A percentile compares a stretch with the other conserved stretches of the same genome.
Conservation (phyloP, 2,797 vertebrate genomes). For the Acanthiza pusilla region DNA sequence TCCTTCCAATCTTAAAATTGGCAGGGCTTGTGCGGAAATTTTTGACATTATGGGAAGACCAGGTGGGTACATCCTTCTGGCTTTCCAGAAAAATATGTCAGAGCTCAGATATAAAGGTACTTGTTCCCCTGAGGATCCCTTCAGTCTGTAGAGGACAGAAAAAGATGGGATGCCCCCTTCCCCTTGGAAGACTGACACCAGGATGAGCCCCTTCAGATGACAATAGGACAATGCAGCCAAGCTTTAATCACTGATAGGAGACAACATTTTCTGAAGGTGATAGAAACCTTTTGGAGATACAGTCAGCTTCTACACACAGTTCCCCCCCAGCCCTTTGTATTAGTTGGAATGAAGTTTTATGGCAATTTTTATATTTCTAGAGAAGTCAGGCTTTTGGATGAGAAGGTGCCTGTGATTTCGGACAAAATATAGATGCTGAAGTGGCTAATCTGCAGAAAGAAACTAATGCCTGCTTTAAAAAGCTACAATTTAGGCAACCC, state of each 20-base stretch:
- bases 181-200: background rate
- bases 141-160: background rate
- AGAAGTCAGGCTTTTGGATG: background rate
- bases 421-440: background rate
- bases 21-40: background rate
- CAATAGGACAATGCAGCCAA: fast-evolving
- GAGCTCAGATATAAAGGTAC: background rate
- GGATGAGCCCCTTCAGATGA: background rate
- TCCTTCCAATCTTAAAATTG: background rate
- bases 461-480: constrained; percentile 22
- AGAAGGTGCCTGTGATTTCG: background rate
- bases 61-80: background rate
- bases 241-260: background rate
- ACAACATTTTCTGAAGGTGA: background rate
- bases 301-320: background rate
- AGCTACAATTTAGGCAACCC: constrained; percentile 52
- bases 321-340: background rate
- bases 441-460: constrained; percentile 33
- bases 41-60: background rate
- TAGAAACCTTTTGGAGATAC: background rate
- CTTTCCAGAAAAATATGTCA: background rate
- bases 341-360: background rate
- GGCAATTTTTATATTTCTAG: background rate
- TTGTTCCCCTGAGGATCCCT: background rate
- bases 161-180: background rate